Evolutionary conservation across 2,888 invertebrate species (phyloP).

Genomic region (Dichetophora obliterata): DNA sequence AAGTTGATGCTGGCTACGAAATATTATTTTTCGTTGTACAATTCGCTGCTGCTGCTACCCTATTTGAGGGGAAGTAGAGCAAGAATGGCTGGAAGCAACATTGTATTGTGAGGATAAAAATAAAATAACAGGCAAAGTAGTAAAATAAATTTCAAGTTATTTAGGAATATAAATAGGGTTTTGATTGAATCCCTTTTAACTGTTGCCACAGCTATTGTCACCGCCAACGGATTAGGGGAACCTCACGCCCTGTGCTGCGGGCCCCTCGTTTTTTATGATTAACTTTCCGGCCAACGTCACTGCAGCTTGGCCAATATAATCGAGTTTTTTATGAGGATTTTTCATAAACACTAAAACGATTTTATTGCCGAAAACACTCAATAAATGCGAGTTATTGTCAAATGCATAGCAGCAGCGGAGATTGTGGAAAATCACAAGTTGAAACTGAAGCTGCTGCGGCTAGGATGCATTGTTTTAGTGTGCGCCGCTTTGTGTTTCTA

Average conservation of each 20-base stretch:
- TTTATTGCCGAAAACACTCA: slow-evolving; percentile 51
- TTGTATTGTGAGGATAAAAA: not conserved
- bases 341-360: slow-evolving; percentile 50
- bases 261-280: not conserved
- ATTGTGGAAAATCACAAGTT: not conserved
- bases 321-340: slow-evolving; percentile 50
- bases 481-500: too few species aligned
- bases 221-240: not conserved
- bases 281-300: not conserved
- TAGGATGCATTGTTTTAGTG: too few species aligned
- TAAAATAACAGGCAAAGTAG: not conserved
- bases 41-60: not conserved
- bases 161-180: not conserved
- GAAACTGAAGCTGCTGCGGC: too few species aligned
- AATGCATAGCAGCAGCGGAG: not conserved
- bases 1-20: slow-evolving; percentile 3
- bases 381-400: slow-evolving; percentile 43
- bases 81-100: not conserved
- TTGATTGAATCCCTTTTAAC: slow-evolving; percentile 8
- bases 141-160: not conserved
- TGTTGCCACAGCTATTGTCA: slow-evolving; percentile 16
- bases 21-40: not conserved
- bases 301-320: slow-evolving; percentile 48
- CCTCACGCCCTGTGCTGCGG: not conserved
- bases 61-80: not conserved